These are phyloP conservation scores for Bombylius major DNA, from an alignment of 2,888 invertebrate genomes.

Conservation along the genomic window DNA sequence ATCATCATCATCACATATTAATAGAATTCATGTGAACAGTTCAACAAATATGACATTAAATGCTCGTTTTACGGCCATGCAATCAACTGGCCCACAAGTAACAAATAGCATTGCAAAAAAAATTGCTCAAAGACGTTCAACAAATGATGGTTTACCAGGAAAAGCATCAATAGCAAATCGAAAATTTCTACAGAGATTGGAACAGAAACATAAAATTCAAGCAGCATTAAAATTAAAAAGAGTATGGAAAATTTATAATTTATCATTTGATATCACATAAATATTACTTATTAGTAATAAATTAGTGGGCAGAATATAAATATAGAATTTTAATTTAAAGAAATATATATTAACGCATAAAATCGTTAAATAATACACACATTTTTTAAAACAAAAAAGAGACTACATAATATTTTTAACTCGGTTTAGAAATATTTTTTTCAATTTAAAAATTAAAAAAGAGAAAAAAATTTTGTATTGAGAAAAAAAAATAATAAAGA, in stretches of 20 bases:
- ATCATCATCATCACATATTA: conserved; percentile 14
- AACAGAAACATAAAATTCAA: conserved; percentile 32
- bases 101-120: conserved; percentile 4
- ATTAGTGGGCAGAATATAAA: conserved; percentile 7
- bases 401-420: too few relatives aligned
- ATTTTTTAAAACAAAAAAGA: too few relatives aligned
- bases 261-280: background rate
- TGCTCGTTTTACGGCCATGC: conserved; percentile 36
- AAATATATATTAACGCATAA: too few relatives aligned
- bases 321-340: background rate
- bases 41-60: conserved; percentile 39
- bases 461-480: too few relatives aligned
- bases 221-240: conserved; percentile 35
- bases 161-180: conserved; percentile 27
- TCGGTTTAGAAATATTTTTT: too few relatives aligned
- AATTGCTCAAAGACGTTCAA: conserved; percentile 20
- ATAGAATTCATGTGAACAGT: conserved; percentile 31
- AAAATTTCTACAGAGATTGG: conserved; percentile 29
- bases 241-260: conserved; percentile 23
- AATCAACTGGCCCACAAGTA: conserved; percentile 16
- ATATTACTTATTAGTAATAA: background rate
- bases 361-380: too few relatives aligned
- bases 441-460: background rate
- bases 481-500: too few relatives aligned
- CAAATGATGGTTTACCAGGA: conserved; percentile 6